A percentile compares a stretch with the other conserved stretches of the same genome.
These are phyloP conservation scores for Eledone cirrhosa DNA, from an alignment of 2,888 invertebrate species.

Conservation along the genomic window DNA sequence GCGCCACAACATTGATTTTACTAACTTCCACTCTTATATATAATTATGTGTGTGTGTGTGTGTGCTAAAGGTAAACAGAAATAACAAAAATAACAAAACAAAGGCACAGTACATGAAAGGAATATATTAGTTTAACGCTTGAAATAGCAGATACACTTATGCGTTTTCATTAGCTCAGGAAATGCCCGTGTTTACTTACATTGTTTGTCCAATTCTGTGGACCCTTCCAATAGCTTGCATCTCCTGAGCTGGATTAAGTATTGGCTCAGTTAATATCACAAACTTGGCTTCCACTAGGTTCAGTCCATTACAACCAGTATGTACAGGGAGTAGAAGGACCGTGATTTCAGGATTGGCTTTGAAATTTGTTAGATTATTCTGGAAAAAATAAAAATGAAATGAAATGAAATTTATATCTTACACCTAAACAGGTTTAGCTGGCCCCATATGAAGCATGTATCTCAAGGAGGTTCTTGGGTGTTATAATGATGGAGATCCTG, in stretches of 20 bases:
- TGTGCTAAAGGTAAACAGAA: no score
- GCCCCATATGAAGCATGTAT: no score
- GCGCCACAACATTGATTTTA: no score
- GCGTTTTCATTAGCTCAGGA: not conserved
- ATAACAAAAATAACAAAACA: no score
- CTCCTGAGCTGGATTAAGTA: slow-evolving; percentile 78
- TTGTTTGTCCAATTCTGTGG: slow-evolving; percentile 82
- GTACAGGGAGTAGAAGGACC: slow-evolving; percentile 75
- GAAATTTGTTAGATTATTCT: slow-evolving; percentile 62
- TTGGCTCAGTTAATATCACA: slow-evolving; percentile 79
- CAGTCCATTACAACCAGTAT: slow-evolving; percentile 79
- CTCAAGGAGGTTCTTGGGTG: no score
- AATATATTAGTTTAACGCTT: no score
- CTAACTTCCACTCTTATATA: no score
- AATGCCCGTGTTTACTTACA: slow-evolving; percentile 63
- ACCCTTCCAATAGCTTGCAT: slow-evolving; percentile 81
- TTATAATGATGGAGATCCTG: no score
- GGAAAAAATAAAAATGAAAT: slow-evolving; percentile 33
- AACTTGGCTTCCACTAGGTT: slow-evolving; percentile 83
- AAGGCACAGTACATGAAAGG: no score
- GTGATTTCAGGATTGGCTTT: slow-evolving; percentile 55
- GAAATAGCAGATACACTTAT: not conserved
- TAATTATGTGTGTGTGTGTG: no score
- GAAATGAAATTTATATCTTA: not conserved
- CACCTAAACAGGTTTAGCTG: no score